These are phyloP conservation scores for Chiroxiphia lanceolata DNA, from an alignment of 2,797 vertebrate species.

Conservation along the genomic window DNA sequence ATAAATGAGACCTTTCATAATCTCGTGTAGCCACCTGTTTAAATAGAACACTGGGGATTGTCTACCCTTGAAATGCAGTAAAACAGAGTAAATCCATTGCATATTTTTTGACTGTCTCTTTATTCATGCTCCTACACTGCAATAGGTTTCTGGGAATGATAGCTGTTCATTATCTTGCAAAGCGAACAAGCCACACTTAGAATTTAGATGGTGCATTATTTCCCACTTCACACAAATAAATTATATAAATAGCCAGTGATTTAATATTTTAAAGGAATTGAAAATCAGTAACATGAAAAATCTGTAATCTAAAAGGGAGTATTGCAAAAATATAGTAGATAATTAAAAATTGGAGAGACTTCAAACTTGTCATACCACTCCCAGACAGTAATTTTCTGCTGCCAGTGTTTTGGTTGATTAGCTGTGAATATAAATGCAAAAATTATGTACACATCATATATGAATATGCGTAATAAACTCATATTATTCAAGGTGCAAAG, in stretches of 20 bases:
- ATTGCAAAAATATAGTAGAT: not conserved
- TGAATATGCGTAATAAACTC: not conserved
- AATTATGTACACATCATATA: not conserved
- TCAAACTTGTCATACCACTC: not conserved
- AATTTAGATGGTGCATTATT: slow-evolving; percentile 12
- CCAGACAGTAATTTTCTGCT: not conserved
- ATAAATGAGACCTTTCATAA: not conserved
- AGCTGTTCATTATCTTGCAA: not conserved
- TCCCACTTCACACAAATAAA: slow-evolving; percentile 1
- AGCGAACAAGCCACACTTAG: not conserved
- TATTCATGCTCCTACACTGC: not conserved
- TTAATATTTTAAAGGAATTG: not conserved
- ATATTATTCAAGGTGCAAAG: not conserved
- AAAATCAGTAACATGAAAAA: slow-evolving; percentile 13
- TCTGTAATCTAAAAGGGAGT: not conserved
- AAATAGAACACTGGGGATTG: not conserved
- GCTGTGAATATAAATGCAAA: slow-evolving; percentile 11
- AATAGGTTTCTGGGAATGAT: not conserved
- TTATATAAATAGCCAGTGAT: not conserved
- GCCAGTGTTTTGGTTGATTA: not conserved
- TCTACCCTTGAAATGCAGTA: slow-evolving; percentile 1
- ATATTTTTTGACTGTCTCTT: not conserved
- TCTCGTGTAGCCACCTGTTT: slow-evolving; percentile 14
- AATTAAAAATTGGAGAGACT: not conserved
- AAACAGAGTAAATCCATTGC: not conserved